These are phyloP conservation scores for Chaetura pelagica DNA, from an alignment of 2,113 vertebrate genomes.

Conservation along the genomic window DNA sequence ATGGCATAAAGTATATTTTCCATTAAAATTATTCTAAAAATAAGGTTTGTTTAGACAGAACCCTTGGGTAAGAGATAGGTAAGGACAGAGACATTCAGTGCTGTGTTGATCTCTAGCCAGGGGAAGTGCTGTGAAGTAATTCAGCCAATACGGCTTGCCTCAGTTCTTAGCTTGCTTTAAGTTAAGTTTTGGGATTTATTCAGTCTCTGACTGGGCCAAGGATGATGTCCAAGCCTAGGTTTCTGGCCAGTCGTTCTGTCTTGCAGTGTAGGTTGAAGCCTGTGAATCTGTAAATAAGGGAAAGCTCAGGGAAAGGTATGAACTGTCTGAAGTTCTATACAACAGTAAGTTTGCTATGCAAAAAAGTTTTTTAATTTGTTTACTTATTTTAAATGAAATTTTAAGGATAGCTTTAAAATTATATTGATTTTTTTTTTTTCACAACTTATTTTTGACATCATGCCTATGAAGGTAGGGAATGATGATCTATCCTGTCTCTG, in stretches of 20 bases:
- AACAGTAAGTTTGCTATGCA: not conserved
- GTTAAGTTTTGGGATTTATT: not conserved
- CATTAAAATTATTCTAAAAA: not conserved
- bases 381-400: not conserved
- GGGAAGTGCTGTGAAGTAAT: not conserved
- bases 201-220: not conserved
- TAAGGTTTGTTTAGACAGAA: not conserved
- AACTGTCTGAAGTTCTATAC: not conserved
- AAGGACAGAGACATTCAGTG: not conserved
- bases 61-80: not conserved
- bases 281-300: not conserved
- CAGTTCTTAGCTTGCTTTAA: not conserved
- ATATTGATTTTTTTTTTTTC: not conserved
- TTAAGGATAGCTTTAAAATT: not conserved
- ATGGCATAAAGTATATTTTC: not conserved
- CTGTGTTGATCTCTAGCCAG: not conserved
- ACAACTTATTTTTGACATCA: not conserved
- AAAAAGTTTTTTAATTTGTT: not conserved
- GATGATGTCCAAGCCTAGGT: not conserved
- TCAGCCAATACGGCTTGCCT: not conserved
- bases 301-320: not conserved
- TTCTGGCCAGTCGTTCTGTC: not conserved
- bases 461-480: not conserved
- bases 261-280: not conserved
- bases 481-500: constrained; percentile 19